A percentile compares a stretch with the other conserved stretches of the same genome.
Conservation (phyloP, 1,140 invertebrate genomes). For the Xylocopa sonorina region DNA sequence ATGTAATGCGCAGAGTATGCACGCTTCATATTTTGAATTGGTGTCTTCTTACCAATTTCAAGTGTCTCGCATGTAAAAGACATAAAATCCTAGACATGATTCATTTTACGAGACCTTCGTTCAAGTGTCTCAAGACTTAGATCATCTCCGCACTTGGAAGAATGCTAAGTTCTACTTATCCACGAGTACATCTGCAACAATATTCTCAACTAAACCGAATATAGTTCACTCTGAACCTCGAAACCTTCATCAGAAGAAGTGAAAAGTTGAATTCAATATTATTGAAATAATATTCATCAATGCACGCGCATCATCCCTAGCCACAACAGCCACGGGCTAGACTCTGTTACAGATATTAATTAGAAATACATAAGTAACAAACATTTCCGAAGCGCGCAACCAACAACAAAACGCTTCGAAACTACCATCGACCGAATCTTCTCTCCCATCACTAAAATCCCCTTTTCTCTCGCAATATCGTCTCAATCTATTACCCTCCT, state of each 20-base stretch:
- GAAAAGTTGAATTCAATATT: not conserved
- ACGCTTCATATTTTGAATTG: too few relatives aligned
- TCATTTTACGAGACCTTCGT: slow-evolving; percentile 16
- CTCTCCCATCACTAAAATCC: not conserved
- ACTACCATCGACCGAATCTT: not conserved
- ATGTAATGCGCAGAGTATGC: too few relatives aligned
- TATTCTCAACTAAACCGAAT: not conserved
- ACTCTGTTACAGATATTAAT: too few relatives aligned
- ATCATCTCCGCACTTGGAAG: slow-evolving; percentile 19
- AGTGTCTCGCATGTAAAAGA: not conserved
- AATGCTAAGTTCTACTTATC: slow-evolving; percentile 13
- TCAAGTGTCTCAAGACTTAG: slow-evolving; percentile 4
- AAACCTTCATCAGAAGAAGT: not conserved
- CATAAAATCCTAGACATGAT: slow-evolving; percentile 19
- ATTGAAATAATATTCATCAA: too few relatives aligned
- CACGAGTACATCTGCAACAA: not conserved
- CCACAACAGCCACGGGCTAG: too few relatives aligned
- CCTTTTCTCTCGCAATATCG: not conserved
- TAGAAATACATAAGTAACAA: too few relatives aligned
- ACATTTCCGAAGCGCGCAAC: too few relatives aligned
- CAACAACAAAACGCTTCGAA: too few relatives aligned
- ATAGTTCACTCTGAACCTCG: not conserved
- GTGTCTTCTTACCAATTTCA: not conserved
- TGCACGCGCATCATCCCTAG: too few relatives aligned
- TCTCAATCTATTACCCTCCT: not conserved